phyloP scores from a whole-genome alignment of 2,888 invertebrate species.

The Lepidocyrtinus sp. region DNA sequence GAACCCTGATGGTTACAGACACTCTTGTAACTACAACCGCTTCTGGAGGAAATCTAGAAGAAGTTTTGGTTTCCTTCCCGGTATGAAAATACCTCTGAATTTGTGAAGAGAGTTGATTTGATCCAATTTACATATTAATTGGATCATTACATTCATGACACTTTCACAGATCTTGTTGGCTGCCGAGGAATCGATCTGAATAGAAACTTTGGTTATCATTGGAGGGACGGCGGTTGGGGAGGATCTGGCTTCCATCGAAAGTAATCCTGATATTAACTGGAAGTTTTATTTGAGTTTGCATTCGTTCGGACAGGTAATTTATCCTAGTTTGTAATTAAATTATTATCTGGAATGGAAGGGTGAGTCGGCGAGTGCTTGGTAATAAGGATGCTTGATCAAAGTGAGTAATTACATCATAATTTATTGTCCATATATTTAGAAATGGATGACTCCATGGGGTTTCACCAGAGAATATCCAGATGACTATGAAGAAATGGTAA shows the following conservation, averaged over 20 bases:
- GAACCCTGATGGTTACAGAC: slow-evolving; percentile 39
- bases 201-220: slow-evolving; percentile 48
- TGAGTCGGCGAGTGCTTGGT: too few relatives aligned
- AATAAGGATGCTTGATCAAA: too few relatives aligned
- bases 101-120: background rate
- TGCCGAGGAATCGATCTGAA: slow-evolving; percentile 53
- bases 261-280: slow-evolving; percentile 33
- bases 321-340: background rate
- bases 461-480: slow-evolving; percentile 30
- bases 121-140: background rate
- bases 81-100: background rate
- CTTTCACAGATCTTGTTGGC: slow-evolving; percentile 34
- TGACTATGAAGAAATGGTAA: slow-evolving; percentile 52
- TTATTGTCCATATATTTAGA: slow-evolving; percentile 22
- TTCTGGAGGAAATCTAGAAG: slow-evolving; percentile 51
- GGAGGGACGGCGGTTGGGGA: slow-evolving; percentile 36
- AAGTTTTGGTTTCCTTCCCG: slow-evolving; percentile 37
- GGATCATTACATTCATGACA: background rate
- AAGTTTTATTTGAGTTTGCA: slow-evolving; percentile 50
- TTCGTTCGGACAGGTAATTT: slow-evolving; percentile 51
- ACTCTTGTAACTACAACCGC: slow-evolving; percentile 53
- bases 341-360: background rate
- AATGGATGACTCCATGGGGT: slow-evolving; percentile 59
- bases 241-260: slow-evolving; percentile 39
- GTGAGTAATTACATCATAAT: background rate